Evolutionary conservation across 2,113 vertebrate genomes (phyloP), one percentile per base, ranked within the genome.

Genomic region (Pomatostomus ruficeps): DNA sequence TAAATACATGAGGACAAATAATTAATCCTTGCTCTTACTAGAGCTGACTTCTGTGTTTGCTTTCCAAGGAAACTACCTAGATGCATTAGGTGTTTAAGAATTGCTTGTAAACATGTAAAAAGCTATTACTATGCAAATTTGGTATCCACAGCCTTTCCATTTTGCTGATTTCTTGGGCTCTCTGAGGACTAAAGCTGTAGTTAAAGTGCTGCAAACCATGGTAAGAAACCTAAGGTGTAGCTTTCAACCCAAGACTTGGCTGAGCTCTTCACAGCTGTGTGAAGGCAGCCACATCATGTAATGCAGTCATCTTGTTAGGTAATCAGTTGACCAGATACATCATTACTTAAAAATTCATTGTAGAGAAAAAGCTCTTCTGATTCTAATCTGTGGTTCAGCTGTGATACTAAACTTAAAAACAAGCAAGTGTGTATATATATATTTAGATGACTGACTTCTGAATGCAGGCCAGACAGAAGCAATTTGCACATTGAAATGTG

Each of bases 401-500:
- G 71, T 80, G 79, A 79, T 76, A 46, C 68, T 54, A 91, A 96
- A 93, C 75, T 88, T 95, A 89, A 94, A 94, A 81, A 52, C 81
- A 93, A 65, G 68, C 67, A 63, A 81, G 35, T 92, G 24, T 78
- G 11, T 77, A 40, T 70, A 33, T 70, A 33, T 94, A 74, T 94
- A 83, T 96, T 84, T 95, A 81, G 57, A 86, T 92, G 88, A 95
- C 74, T 96, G 95, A 93, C 63, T 93, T 82, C 65, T 93, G 95
- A 95, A 94, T 71, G 63, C 91, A 68, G 67, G 91, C 92, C 95
- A 96, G 91, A 96, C 80, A 95, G 95, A 91, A 96, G 80, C 88
- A 96, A 96, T 96, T 96, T 97, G 73, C 77, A 92, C 93, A 62
- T 54, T 93, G 83, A 93, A 91, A 91, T 95, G 89, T 97, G 89